Evolutionary conservation across 1,140 invertebrate genomes (phyloP), one percentile per base, ranked within the genome.

Genomic region (Drosophila hydei): DNA sequence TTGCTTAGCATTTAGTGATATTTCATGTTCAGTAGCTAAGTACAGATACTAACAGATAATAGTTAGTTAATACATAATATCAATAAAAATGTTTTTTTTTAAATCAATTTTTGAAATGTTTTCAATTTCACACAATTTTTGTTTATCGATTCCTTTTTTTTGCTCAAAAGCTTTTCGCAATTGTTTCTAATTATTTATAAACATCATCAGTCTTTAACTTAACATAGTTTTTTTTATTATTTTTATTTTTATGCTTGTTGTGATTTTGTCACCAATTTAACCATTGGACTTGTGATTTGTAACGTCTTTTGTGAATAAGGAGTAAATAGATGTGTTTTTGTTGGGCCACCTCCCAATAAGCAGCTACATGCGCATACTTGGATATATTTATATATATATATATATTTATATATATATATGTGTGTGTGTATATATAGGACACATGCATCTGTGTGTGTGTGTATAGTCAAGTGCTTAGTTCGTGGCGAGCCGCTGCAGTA

Each of bases 151-250:
- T 69, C 59, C 36, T 65, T 42, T 25, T 23, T 40, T 16, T 40
- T 16, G 6, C 14, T 25, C 52, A 56, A 25, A 38, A 30, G 43
- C 47, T 43, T 55, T 45, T 50, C 61, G 52, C 47, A 64, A 60
- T 80, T 77, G 68, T 63, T 27, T 71, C 62, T 90, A 89, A 84
- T 88, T 90, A 77, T 88, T 72, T 80, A 90, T 80, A 88, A 90
- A 88, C 88, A 75, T 88, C 88, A 88, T 90, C 88, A 90, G 88
- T 90, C 88, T 90, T 90, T 74, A 90, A 90, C 88, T 90, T 90
- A 90, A 67, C 80, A 78, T 88, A 90, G 63, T 47, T 75, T 83
- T 83, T 63, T 14, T 33, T 63, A 62, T 42, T 33, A 12, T 16
- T 79, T 67, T 18, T 40, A 19, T 42, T 18, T 63, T 45, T 33